Evolutionary conservation across 2,113 vertebrate genomes (phyloP), one percentile per base, ranked within the genome.

Genomic region (Chionis minor): DNA sequence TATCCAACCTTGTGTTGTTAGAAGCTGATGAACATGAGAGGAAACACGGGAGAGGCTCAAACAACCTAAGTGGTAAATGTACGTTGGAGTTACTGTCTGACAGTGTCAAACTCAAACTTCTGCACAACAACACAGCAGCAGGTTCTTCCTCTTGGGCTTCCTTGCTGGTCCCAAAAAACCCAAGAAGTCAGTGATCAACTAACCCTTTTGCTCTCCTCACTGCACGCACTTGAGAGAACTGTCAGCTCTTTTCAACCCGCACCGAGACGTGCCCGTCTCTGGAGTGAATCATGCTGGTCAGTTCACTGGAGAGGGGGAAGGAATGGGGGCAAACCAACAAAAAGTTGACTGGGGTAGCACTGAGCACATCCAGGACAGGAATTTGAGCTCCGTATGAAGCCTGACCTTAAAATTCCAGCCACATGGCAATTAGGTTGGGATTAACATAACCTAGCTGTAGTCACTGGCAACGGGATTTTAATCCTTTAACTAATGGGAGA

Each of bases 401-500:
- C 77, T 95, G 96, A 96, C 90, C 80, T 96, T 33, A 52, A 56
- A 77, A 86, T 87, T 85, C 96, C 91, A 90, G 82, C 74, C 82
- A 16, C 82, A 62, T 1, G 84, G 94, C 88, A 96, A 94, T 96
- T 92, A 96, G 82, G 85, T 49, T 83, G 84, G 87, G 95, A 97
- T 97, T 96, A 97, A 82, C 92, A 67, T 8, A 85, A 47, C 89
- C 82, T 38, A 6, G 22, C 93, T 65, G 93, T 22, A 94, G 94
- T 32, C 75, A 80, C 32, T 59, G 82, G 92, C 92, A 95, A 96
- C 72, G 3, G 83, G 83, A 30, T 83, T 72, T 81, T 96, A 97
- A 97, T 97, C 94, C 92, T 45, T 62, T 18, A 58, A 94, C 66
- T 75, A 56, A 94, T 9, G 84, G 92, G 81, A 69, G 33, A 92